A percentile compares a stretch with the other conserved stretches of the same genome.
phyloP scores from a whole-genome alignment of 2,113 vertebrate species.

The Caretta caretta region DNA sequence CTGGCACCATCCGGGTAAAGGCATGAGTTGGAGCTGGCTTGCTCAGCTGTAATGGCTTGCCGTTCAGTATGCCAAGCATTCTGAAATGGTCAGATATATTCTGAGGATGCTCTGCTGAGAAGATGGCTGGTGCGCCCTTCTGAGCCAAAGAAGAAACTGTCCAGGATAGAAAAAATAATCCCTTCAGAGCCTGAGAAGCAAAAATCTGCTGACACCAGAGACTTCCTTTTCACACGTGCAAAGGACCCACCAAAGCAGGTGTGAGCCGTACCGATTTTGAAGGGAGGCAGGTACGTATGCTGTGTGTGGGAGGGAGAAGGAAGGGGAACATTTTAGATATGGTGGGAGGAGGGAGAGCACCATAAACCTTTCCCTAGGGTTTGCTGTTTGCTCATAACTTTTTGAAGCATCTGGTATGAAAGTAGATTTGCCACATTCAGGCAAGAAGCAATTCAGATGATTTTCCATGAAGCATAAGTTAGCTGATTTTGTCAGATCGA shows the following conservation, averaged over 20 bases:
- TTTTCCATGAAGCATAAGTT: background rate
- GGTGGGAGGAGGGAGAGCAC: background rate
- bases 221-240: background rate
- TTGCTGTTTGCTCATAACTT: background rate
- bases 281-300: background rate
- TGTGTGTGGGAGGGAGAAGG: accelerated
- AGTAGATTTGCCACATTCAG: background rate
- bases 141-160: background rate
- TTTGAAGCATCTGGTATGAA: accelerated
- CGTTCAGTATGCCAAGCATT: background rate
- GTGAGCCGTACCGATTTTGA: background rate
- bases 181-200: background rate
- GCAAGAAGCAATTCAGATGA: background rate
- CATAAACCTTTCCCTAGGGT: background rate
- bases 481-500: accelerated
- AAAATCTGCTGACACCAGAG: background rate
- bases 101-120: background rate
- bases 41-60: background rate
- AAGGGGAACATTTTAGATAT: background rate
- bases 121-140: background rate
- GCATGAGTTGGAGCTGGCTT: background rate
- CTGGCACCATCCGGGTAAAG: background rate
- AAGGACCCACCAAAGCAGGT: accelerated
- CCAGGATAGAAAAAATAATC: background rate
- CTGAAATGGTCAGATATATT: background rate